These are phyloP conservation scores for Norana najaformis DNA, from an alignment of 2,888 invertebrate genomes.

Conservation along the genomic window DNA sequence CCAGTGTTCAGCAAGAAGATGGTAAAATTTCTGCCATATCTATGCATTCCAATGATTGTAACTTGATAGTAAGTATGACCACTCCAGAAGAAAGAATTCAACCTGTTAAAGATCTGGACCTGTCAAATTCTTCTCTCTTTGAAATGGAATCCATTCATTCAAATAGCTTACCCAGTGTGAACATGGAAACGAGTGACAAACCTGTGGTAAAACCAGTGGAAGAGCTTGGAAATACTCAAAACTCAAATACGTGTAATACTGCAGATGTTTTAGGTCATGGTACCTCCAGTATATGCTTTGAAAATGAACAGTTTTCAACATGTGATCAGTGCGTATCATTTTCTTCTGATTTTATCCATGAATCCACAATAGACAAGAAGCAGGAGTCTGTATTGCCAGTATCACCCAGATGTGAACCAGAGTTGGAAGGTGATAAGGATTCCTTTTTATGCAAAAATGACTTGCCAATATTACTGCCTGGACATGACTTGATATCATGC, in stretches of 20 bases:
- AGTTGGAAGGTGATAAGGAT: background rate
- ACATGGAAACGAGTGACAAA: background rate
- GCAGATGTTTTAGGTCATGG: background rate
- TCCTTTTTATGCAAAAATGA: background rate
- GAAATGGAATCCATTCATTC: background rate
- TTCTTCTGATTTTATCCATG: background rate
- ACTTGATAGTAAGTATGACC: background rate
- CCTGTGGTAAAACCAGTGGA: background rate
- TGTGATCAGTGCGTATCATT: background rate
- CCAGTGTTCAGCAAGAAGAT: background rate
- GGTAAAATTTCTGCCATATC: background rate
- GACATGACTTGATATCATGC: background rate
- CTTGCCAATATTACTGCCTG: background rate
- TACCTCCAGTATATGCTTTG: background rate
- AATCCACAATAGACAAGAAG: background rate
- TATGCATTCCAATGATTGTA: background rate
- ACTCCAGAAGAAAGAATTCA: background rate
- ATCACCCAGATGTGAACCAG: background rate
- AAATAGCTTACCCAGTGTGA: background rate
- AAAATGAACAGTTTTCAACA: background rate
- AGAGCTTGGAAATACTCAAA: background rate
- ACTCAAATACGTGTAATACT: background rate
- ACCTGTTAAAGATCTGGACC: background rate
- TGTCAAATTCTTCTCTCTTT: background rate
- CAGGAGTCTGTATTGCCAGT: background rate